Base-by-base conservation (phyloP, 2,797 vertebrate species). In the Clarias laeviceps region DNA sequence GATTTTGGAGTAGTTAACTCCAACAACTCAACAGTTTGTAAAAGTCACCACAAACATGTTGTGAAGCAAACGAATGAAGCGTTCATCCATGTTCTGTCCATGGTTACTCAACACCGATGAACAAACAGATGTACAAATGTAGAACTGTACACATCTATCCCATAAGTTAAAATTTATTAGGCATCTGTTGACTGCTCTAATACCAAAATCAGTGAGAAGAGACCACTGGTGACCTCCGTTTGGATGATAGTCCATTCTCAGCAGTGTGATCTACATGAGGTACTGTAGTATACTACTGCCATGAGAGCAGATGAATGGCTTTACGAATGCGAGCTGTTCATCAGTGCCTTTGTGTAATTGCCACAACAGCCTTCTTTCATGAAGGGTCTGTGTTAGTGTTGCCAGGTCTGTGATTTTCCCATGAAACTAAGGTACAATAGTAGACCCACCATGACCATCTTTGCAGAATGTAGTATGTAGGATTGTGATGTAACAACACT, bases 341-440 rank as follows among this genome's bases (percentile, higher is more conserved):
- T 81, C 40, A 68, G 27, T 56, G 5, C 45, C 64, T 82, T 82
- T 82, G 80, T 82, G 40, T 82, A 68, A 22, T 7, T 56, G 45
- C 45, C 64, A 68, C 64, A 81, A 68, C 7, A 68, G 0, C 80
- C 80, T 56, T 68, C 64, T 82, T 68, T 82, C 79, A 56, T 68
- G 40, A 45, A 56, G 64, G 2, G 78, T 27, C 37, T 18, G 34
- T 64, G 24, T 82, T n/a, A 82, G 9, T 68, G 80, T 82, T 82
- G 80, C 80, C 80, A 82, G 27, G 12, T 82, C 40, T 68, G n/a
- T 68, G 61, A 4, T 27, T 65, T 65, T 80, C 59, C 4, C 12
- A 6, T 14, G 1, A 45, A 64, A 40, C 6, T 34, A 79, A 37
- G 20, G 17, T 54, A 14, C 50, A 54, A 12, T 12, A 54, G 40